A percentile compares a stretch with the other conserved stretches of the same genome.
These are phyloP conservation scores for Chaetorhynchus papuensis DNA, from an alignment of 2,113 vertebrate genomes.

Conservation along the genomic window DNA sequence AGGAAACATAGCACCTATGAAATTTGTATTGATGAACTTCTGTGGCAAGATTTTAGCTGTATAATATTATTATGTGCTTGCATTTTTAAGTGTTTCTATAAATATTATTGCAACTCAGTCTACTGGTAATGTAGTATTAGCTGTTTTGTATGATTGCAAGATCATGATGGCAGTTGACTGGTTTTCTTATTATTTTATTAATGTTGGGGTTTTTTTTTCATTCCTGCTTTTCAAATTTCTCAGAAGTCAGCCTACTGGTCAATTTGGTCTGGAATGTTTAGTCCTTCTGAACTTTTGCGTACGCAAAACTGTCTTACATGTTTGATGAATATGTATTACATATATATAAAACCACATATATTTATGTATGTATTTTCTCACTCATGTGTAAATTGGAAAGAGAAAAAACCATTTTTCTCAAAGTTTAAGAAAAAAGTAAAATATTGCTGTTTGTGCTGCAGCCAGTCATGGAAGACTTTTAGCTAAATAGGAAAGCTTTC, in stretches of 20 bases:
- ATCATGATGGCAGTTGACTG: neutral
- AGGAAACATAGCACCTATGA: neutral
- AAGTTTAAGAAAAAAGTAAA: neutral
- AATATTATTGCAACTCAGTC: neutral
- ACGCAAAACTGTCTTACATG: neutral
- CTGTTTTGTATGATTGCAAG: neutral
- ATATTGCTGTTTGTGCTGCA: neutral
- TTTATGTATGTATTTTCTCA: neutral
- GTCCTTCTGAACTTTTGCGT: neutral
- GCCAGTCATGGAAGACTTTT: neutral
- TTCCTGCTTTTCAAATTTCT: neutral
- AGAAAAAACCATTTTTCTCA: neutral
- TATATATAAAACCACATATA: neutral
- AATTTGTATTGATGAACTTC: slow-evolving; percentile 9
- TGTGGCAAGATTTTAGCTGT: neutral
- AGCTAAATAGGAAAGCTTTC: slow-evolving; percentile 13
- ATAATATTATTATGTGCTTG: neutral
- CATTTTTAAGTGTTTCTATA: slow-evolving; percentile 4
- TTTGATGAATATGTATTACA: neutral
- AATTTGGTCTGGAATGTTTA: neutral
- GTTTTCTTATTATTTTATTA: neutral
- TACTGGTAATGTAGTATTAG: neutral
- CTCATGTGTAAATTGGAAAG: neutral
- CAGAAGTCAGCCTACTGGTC: neutral
- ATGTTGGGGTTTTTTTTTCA: neutral